Base-by-base conservation (phyloP, 1,140 invertebrate genomes). In the Prorops nasuta region DNA sequence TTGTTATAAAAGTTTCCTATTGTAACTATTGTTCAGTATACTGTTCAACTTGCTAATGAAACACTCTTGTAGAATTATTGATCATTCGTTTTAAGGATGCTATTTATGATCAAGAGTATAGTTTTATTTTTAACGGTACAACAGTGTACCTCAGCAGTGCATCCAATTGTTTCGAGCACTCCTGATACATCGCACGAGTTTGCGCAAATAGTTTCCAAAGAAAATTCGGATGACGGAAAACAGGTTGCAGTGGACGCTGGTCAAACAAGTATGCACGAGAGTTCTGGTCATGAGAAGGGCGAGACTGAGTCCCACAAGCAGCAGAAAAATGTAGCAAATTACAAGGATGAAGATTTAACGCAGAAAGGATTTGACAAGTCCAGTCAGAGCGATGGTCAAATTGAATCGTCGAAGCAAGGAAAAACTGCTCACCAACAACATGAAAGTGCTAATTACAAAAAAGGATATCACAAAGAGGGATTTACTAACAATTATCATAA, bases 401-500 rank as follows among this genome's bases (percentile, higher is more conserved):
- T 35, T 1, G 41, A 51, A 43, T 51, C 52, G 38, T 49, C 50
- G 12, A 60, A 59, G 34, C 47, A 54, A 3, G 60, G 57, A 2
- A 54, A 51, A 40, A 64, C 58, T 44, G 37, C 35, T 14, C 44
- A 58, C 14, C 46, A 64, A 36, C 47, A 47, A 22, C 44, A 56
- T 7, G 49, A 34, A 10, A 60, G 22, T n/a, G 64, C 58, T 10
- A 57, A 68, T 7, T 60, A 84, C 49, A 83, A 81, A 51, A 85
- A 85, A 61, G 83, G 83, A 0, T 83, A 84, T 56, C 83, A 83
- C 47, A 81, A 82, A 43, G 78, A 80, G 57, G 84, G 84, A 28
- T 86, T 84, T 56, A 79, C 78, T 49, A 85, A 85, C 57, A 80
- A 79, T 10, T 85, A 85, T 58, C 83, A 85, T 57, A 85, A 85